These are phyloP conservation scores for Aphaenogaster rudis DNA, from an alignment of 1,140 invertebrate species.

Conservation along the genomic window DNA sequence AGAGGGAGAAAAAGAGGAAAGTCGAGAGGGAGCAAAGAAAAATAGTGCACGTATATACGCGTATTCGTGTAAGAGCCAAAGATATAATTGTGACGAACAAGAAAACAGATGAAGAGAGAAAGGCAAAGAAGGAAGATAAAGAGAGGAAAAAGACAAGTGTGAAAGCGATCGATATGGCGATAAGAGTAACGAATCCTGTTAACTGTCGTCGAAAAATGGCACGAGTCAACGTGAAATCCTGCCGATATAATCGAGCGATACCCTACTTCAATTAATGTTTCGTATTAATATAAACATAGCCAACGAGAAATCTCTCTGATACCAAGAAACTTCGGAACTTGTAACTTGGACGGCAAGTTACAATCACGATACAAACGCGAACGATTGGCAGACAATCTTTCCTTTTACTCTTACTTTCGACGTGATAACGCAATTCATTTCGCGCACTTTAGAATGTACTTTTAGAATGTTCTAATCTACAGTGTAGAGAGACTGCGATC, in stretches of 20 bases:
- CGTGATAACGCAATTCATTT: constrained; percentile 2
- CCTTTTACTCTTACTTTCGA: constrained; percentile 14
- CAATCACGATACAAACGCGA: constrained; percentile 1
- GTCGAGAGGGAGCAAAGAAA: not conserved
- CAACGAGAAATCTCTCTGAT: not conserved
- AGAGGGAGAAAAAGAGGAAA: constrained; percentile 15
- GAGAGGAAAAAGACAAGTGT: constrained; percentile 41
- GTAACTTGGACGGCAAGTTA: not conserved
- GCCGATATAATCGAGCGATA: not conserved
- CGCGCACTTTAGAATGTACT: not conserved
- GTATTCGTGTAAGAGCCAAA: constrained; percentile 38
- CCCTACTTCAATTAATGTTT: constrained; percentile 5
- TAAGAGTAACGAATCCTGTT: constrained; percentile 43
- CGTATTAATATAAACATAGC: not conserved
- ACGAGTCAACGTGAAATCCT: constrained; percentile 11
- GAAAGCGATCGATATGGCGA: constrained; percentile 56
- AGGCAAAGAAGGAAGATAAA: constrained; percentile 49
- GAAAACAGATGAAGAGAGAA: constrained; percentile 56
- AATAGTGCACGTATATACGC: constrained; percentile 4
- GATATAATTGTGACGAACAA: constrained; percentile 22
- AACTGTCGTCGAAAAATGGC: constrained; percentile 15
- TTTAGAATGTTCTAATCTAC: not conserved
- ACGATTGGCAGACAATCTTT: not conserved
- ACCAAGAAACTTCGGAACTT: not conserved
- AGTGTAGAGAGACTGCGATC: not conserved